Percentiles rank a stretch among this genome's conserved stretches.
phyloP scores from a whole-genome alignment of 2,888 invertebrate species.

The Dilophus febrilis region DNA sequence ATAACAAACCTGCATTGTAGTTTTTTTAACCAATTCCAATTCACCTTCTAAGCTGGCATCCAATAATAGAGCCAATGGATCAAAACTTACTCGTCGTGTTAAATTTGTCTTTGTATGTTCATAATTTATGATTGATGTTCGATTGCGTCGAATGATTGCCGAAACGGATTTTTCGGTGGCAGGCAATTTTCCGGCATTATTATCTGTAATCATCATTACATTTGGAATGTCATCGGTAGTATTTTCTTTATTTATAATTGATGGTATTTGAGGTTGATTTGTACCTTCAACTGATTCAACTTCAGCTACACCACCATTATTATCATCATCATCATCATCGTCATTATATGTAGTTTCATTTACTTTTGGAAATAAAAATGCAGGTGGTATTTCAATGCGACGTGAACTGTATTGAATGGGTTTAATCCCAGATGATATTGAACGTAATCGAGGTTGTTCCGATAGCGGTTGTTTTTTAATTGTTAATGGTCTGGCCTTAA shows the following conservation, averaged over 20 bases:
- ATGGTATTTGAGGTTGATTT: conserved; percentile 8
- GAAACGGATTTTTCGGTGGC: background rate
- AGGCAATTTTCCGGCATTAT: conserved; percentile 18
- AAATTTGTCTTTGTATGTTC: conserved; percentile 54
- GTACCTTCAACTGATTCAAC: conserved; percentile 4
- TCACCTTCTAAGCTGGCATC: conserved; percentile 98
- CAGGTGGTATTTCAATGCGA: conserved; percentile 68
- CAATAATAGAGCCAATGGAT: conserved; percentile 85
- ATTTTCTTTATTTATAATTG: conserved; percentile 8
- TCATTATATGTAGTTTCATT: conserved; percentile 28
- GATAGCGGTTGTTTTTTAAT: conserved; percentile 68
- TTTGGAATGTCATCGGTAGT: conserved; percentile 22
- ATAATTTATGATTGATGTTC: conserved; percentile 21
- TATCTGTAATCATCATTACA: conserved; percentile 12
- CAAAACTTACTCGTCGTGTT: conserved; percentile 83
- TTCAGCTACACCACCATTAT: background rate
- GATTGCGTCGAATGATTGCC: conserved; percentile 45
- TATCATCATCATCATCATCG: conserved; percentile 24
- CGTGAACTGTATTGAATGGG: conserved; percentile 50
- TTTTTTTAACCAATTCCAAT: conserved; percentile 87
- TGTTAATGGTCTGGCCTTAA: conserved; percentile 71
- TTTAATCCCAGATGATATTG: conserved; percentile 35
- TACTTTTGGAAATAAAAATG: conserved; percentile 62
- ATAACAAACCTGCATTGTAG: conserved; percentile 62
- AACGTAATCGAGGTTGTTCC: conserved; percentile 61